Evolutionary conservation across 1,140 invertebrate genomes (phyloP).

Genomic region (Drosophila carrolli): DNA sequence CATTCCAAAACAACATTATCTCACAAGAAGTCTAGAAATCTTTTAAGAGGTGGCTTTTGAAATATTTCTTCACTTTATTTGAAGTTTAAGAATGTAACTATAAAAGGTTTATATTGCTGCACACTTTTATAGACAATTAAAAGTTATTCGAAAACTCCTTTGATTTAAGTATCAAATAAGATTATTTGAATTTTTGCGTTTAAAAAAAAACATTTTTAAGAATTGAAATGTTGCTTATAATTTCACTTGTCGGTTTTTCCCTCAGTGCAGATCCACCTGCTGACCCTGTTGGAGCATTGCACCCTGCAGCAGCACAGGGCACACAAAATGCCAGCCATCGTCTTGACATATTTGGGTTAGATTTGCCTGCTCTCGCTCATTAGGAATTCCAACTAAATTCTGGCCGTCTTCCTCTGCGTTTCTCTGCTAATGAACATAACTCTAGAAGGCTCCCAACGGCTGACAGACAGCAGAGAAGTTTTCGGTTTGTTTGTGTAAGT

Average conservation of each 20-base stretch:
- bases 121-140: no score
- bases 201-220: no score
- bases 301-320: slow-evolving; percentile 49
- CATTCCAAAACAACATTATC: no score
- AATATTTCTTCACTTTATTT: no score
- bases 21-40: no score
- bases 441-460: slow-evolving; percentile 43
- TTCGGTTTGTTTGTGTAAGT: slow-evolving; percentile 69
- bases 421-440: slow-evolving; percentile 83
- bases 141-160: no score
- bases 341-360: slow-evolving; percentile 79
- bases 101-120: no score
- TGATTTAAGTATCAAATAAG: no score
- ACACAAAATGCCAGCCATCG: slow-evolving; percentile 66
- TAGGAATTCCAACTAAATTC: slow-evolving; percentile 71
- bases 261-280: slow-evolving; percentile 54
- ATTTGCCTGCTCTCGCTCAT: slow-evolving; percentile 53
- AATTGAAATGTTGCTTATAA: no score
- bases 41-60: no score
- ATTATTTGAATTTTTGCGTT: no score
- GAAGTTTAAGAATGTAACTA: no score
- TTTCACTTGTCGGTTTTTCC: neutral
- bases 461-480: slow-evolving; percentile 47
- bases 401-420: slow-evolving; percentile 38
- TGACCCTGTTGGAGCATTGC: slow-evolving; percentile 74